Conservation (phyloP, 1,140 invertebrate genomes). For the Caenorhabditis inopinata region DNA sequence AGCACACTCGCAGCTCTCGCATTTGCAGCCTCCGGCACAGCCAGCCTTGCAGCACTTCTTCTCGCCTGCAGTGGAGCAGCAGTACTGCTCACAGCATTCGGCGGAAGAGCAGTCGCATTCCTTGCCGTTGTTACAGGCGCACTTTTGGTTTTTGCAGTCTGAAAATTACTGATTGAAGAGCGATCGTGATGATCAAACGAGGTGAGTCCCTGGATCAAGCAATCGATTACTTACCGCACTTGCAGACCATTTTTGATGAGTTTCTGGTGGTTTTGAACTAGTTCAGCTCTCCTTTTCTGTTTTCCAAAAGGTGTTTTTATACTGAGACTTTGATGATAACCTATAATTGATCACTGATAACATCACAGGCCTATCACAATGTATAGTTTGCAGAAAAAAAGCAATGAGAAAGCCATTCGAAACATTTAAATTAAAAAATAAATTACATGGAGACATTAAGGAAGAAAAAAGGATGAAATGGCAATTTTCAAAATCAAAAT, state of each 20-base stretch:
- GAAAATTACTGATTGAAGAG: no score
- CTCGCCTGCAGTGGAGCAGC: not conserved
- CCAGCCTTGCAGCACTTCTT: not conserved
- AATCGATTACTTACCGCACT: not conserved
- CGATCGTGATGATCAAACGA: not conserved
- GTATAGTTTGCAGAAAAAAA: not conserved
- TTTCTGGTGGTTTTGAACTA: not conserved
- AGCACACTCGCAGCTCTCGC: not conserved
- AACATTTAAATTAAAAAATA: no score
- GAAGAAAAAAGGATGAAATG: no score
- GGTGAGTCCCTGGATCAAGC: no score
- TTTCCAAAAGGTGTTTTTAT: not conserved
- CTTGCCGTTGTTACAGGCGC: not conserved
- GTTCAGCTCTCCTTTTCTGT: not conserved
- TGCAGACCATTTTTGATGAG: not conserved
- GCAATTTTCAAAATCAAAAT: not conserved
- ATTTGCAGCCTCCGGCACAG: not conserved
- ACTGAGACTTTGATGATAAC: not conserved
- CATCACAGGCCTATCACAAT: constrained; percentile 19
- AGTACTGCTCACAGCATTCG: constrained; percentile 1
- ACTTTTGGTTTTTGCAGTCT: constrained; percentile 19
- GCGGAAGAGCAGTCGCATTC: not conserved
- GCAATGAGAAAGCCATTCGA: not conserved
- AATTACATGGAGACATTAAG: no score
- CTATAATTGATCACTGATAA: not conserved